Evolutionary conservation across 2,113 vertebrate genomes (phyloP).

Genomic region (Myodes glareolus): DNA sequence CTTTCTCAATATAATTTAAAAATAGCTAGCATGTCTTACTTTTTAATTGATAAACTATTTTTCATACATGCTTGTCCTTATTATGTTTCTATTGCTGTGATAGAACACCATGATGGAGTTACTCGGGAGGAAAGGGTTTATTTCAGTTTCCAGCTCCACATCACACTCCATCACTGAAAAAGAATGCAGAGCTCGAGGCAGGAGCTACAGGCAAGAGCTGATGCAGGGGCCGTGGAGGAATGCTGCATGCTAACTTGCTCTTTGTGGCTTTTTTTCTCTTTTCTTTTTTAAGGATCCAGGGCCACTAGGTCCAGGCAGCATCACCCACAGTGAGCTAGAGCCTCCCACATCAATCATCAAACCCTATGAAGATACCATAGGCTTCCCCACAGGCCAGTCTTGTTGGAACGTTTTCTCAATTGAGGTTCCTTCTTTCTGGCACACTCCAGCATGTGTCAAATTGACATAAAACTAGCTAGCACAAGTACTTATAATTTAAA

Average conservation of each 20-base stretch:
- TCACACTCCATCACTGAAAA: not conserved
- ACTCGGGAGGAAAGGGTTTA: not conserved
- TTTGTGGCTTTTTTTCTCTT: not conserved
- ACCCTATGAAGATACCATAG: too few species aligned
- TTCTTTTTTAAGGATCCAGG: not conserved
- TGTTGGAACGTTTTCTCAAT: not conserved
- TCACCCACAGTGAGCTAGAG: not conserved
- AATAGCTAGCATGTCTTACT: not conserved
- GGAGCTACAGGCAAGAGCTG: not conserved
- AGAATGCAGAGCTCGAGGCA: not conserved
- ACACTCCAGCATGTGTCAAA: not conserved
- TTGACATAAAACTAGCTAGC: not conserved
- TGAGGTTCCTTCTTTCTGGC: not conserved
- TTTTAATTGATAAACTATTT: not conserved
- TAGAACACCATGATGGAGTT: not conserved
- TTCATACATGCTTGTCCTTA: not conserved
- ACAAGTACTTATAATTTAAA: not conserved
- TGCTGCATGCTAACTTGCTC: not conserved
- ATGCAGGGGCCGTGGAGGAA: not conserved
- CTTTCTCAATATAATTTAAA: constrained; percentile 29
- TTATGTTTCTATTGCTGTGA: not conserved
- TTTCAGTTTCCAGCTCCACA: not conserved
- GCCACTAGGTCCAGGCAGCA: not conserved
- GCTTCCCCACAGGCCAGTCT: not conserved
- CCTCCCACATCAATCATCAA: too few species aligned